Evolutionary conservation across 2,113 vertebrate genomes (phyloP).

Genomic region (Corydoras maculifer): DNA sequence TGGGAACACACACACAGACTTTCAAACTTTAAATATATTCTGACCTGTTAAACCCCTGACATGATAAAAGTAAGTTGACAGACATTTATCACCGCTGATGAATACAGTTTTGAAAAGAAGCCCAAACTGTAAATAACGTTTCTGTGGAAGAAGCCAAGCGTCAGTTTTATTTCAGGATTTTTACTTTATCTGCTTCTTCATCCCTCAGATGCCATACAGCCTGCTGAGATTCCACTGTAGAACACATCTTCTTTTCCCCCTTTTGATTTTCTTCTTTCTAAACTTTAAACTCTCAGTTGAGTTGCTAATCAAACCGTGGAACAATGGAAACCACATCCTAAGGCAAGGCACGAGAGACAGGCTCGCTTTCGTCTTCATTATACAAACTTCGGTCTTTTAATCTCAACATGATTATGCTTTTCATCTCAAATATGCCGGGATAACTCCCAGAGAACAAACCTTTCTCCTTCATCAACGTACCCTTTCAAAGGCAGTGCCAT

Average conservation of each 20-base stretch:
- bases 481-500: conserved; percentile 21
- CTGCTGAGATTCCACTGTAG: conserved; percentile 9
- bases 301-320: conserved; percentile 4
- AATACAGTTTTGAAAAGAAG: conserved; percentile 13
- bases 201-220: conserved; percentile 12
- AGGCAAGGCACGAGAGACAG: conserved; percentile 7
- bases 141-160: conserved; percentile 2
- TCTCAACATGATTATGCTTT: conserved; percentile 29
- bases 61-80: not conserved
- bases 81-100: conserved; percentile 28
- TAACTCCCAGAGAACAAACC: conserved; percentile 20
- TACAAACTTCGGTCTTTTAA: conserved; percentile 25
- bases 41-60: too few species aligned
- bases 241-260: conserved; percentile 4
- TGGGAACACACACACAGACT: too few species aligned
- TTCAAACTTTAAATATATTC: too few species aligned
- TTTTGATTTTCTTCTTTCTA: not conserved
- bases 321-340: conserved; percentile 24
- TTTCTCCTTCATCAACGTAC: conserved; percentile 18
- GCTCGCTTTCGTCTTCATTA: not conserved
- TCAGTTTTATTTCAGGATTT: conserved; percentile 1
- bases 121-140: conserved; percentile 6
- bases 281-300: not conserved
- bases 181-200: conserved; percentile 16
- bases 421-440: conserved; percentile 23